These are phyloP conservation scores for Callinectes sapidus DNA, from an alignment of 2,888 invertebrate species.

Conservation along the genomic window DNA sequence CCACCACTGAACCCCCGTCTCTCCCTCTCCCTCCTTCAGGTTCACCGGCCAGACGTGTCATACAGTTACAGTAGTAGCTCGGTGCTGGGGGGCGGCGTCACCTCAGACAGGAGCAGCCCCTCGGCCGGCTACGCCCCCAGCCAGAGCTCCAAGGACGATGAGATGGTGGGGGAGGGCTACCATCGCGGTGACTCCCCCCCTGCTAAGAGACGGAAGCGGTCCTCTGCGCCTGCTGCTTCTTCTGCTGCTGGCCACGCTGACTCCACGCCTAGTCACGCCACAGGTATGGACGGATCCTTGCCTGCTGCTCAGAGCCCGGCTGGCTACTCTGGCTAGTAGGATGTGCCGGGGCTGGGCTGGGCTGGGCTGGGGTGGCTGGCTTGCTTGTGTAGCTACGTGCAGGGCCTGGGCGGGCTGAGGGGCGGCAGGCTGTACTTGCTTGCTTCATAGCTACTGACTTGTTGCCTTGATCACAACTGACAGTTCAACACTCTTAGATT, in stretches of 20 bases:
- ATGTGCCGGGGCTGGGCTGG: no score
- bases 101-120: slow-evolving; percentile 67
- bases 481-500: no score
- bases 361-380: no score
- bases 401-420: no score
- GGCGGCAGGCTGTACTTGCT: no score
- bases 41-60: slow-evolving; percentile 66
- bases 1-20: no score
- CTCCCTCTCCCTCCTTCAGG: neutral
- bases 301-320: no score
- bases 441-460: no score
- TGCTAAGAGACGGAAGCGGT: slow-evolving; percentile 66
- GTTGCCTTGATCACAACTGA: no score
- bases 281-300: slow-evolving; percentile 53
- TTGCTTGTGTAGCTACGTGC: no score
- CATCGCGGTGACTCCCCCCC: slow-evolving; percentile 64
- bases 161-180: slow-evolving; percentile 56
- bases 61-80: slow-evolving; percentile 63
- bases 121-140: slow-evolving; percentile 68
- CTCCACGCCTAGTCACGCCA: slow-evolving; percentile 59
- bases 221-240: slow-evolving; percentile 65
- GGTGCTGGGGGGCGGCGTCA: slow-evolving; percentile 39
- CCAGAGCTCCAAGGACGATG: slow-evolving; percentile 69
- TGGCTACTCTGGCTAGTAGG: no score
- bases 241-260: slow-evolving; percentile 65